Conservation (phyloP, 2,113 vertebrate genomes). For the Heptranchias perlo region DNA sequence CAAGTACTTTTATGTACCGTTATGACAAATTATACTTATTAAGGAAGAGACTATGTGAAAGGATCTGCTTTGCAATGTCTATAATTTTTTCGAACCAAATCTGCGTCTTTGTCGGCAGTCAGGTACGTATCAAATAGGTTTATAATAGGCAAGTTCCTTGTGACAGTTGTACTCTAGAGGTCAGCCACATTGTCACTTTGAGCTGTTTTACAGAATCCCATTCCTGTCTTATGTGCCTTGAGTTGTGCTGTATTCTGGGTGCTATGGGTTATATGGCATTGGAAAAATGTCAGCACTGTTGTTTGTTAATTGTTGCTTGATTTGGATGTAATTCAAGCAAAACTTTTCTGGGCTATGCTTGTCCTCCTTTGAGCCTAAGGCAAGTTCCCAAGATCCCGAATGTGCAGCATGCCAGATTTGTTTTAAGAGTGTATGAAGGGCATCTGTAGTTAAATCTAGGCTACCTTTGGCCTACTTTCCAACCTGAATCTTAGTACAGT, state of each 20-base stretch:
- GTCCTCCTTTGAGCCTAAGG: neutral
- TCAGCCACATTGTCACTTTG: neutral
- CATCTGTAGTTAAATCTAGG: neutral
- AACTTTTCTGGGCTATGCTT: neutral
- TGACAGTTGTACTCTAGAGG: neutral
- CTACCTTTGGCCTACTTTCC: slow-evolving; percentile 17
- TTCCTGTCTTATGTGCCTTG: neutral
- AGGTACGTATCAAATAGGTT: neutral
- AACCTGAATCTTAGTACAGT: neutral
- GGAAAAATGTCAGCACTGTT: neutral
- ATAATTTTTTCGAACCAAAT: neutral
- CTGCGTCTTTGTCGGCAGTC: neutral
- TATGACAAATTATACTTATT: neutral
- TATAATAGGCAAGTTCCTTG: neutral
- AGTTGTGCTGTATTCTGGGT: neutral
- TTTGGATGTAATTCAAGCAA: slow-evolving; percentile 10
- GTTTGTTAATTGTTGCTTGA: slow-evolving; percentile 7
- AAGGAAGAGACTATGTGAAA: neutral
- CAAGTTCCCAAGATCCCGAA: neutral
- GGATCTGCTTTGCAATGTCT: neutral
- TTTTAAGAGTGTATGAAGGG: neutral
- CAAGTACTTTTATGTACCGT: neutral
- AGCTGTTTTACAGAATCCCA: neutral
- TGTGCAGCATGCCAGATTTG: neutral
- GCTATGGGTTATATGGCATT: neutral